Base-by-base conservation (phyloP, 2,888 invertebrate genomes). In the Rambutsinella grinnellia region DNA sequence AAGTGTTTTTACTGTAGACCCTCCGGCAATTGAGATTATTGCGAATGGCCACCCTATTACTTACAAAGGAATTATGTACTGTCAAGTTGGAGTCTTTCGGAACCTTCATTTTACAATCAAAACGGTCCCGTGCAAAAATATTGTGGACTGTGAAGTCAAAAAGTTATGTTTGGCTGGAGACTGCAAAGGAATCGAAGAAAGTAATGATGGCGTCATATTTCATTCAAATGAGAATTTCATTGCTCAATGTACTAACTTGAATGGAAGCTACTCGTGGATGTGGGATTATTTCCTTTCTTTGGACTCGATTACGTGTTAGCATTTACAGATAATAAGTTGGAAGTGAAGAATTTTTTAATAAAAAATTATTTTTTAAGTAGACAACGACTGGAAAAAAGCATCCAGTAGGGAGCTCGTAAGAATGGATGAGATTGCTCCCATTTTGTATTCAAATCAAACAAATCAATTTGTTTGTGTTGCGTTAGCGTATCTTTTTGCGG, bases 221-320 rank as follows among this genome's bases (percentile, higher is more conserved):
- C 76, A 76, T 61, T 61, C 66, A 1, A 76, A 76, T 19, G 76
- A 70, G 5, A n/a, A n/a, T n/a, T n/a, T n/a, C n/a, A 3, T 60
- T 15, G 69, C 49, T 1, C 51, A 65, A 24, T 78, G 78, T 23
- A 36, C 13, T 8, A 58, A 68, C 3, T 1, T 3, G 0, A 69
- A n/a, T n/a, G n/a, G n/a, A n/a, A n/a, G 74, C 1, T 23, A 74
- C 6, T 44, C 21, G 28, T 57, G 21, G 24, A n/a, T 19, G 2
- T 78, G 68, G 68, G 49, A 68, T 6, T 74, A 24, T 36, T 78
- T 78, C 46, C 60, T 69, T 3, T 74, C 74, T 1, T 36, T 78
- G 15, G 65, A 69, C 2, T 74, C n/a, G n/a, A n/a, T n/a, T n/a
- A n/a, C n/a, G n/a, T 24, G 15, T 3, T 5, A 61, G 19, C 5